Evolutionary conservation across 2,797 vertebrate species (phyloP), one percentile per base, ranked within the genome.

Genomic region (Sebastes diploproa): DNA sequence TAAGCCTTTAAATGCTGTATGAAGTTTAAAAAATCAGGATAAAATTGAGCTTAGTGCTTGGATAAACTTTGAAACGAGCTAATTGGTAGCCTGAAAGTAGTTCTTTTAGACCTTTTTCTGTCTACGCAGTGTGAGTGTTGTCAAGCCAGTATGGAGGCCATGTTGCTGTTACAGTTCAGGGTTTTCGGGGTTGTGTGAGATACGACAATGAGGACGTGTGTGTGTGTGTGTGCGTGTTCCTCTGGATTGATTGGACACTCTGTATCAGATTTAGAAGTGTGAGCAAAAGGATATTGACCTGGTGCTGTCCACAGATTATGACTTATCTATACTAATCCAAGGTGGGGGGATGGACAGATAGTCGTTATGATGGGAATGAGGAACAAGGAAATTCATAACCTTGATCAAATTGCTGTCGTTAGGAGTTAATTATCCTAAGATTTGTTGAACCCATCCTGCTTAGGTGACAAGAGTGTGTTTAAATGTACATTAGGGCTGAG

Each of bases 261-360:
- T 77, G 52, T 74, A 71, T 84, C 77, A 81, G 89, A 82, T 86
- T 85, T 85, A 77, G 63, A 54, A 77, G 75, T 87, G 65, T 87
- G 79, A 72, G 75, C 80, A 58, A 81, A 88, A 86, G 77, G 83
- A 91, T 89, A 88, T 79, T 90, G 83, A 90, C 85, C 86, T 59
- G 61, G 69, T 77, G 79, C 89, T 62, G 52, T 80, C 67, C 77
- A 82, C 92, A 92, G 93, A 93, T 95, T 94, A 93, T 87, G 85
- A 87, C 9, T 87, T 86, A 93, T 90, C 84, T 82, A 78, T 90
- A 82, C 88, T 92, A 92, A 94, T 94, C 93, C 91, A 91, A 89
- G 80, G 73, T 86, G 75, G 73, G 77, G 70, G 84, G 84, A 61
- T 85, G 82, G 79, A 83, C 70, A 50, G 32, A 78, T 54, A 62